Evolutionary conservation across 2,113 vertebrate species (phyloP).

Genomic region (Scolopax mira): DNA sequence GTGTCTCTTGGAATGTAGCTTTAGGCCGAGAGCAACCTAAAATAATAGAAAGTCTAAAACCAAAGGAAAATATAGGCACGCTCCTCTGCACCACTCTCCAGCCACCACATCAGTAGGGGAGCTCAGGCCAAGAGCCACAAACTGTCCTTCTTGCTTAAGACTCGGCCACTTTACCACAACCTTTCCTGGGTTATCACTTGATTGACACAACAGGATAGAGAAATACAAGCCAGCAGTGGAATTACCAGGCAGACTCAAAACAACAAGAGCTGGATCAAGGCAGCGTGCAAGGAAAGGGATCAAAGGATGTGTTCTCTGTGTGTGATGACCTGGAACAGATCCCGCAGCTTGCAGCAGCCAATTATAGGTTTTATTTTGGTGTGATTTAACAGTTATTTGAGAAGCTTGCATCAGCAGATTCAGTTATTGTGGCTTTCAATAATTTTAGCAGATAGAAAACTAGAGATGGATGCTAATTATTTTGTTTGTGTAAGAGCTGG

Average conservation of each 20-base stretch:
- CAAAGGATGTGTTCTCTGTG: background rate
- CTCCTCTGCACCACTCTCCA: background rate
- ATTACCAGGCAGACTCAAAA: background rate
- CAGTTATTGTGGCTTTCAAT: background rate
- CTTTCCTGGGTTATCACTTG: background rate
- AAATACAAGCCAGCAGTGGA: background rate
- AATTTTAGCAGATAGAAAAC: background rate
- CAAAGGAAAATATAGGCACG: background rate
- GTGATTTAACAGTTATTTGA: background rate
- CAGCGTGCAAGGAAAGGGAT: background rate
- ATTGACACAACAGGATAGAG: background rate
- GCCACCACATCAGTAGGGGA: background rate
- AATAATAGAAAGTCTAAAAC: background rate
- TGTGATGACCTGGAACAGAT: slow-evolving; percentile 19
- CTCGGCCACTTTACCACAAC: background rate
- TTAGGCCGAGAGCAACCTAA: background rate
- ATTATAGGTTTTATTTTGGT: background rate
- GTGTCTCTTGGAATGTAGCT: background rate
- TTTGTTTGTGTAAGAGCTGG: background rate
- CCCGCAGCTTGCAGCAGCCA: background rate
- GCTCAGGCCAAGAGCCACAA: background rate
- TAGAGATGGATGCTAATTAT: background rate
- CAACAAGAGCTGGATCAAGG: background rate
- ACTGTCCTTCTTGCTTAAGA: background rate
- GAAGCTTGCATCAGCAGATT: background rate